phyloP scores from a whole-genome alignment of 2,888 invertebrate species.

The Lasius platythorax region DNA sequence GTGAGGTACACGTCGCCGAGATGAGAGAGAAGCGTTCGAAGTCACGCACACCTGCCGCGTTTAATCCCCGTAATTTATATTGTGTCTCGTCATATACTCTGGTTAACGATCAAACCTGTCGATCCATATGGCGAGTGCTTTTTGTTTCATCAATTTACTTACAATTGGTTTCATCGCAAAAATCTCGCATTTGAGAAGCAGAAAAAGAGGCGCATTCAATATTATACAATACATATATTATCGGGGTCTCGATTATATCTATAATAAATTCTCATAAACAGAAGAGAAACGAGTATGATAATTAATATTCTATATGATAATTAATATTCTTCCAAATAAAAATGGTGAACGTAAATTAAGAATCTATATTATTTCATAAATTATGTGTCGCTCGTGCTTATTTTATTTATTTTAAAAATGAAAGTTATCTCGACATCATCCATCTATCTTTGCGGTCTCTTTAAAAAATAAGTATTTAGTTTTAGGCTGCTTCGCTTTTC shows the following conservation, averaged over 20 bases:
- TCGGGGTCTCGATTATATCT: neutral
- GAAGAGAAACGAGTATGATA: neutral
- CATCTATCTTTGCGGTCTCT: no score
- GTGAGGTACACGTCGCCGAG: conserved; percentile 60
- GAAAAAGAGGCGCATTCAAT: neutral
- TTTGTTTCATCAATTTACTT: neutral
- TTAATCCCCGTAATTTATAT: conserved; percentile 74
- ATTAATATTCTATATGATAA: neutral
- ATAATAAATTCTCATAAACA: neutral
- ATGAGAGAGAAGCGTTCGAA: conserved; percentile 54
- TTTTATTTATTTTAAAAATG: neutral
- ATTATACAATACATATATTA: neutral
- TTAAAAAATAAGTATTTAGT: neutral
- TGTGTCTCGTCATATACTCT: conserved; percentile 67
- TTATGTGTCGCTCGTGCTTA: neutral
- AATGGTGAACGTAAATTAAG: neutral
- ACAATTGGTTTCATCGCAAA: neutral
- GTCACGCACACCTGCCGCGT: conserved; percentile 74
- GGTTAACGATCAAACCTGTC: conserved; percentile 50
- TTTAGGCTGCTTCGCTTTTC: neutral
- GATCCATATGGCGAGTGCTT: neutral
- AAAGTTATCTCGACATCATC: neutral
- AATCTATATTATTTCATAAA: neutral
- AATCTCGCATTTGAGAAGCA: neutral
- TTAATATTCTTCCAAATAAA: neutral